Conservation (phyloP, 2,888 invertebrate genomes). For the Tipula helvola region DNA sequence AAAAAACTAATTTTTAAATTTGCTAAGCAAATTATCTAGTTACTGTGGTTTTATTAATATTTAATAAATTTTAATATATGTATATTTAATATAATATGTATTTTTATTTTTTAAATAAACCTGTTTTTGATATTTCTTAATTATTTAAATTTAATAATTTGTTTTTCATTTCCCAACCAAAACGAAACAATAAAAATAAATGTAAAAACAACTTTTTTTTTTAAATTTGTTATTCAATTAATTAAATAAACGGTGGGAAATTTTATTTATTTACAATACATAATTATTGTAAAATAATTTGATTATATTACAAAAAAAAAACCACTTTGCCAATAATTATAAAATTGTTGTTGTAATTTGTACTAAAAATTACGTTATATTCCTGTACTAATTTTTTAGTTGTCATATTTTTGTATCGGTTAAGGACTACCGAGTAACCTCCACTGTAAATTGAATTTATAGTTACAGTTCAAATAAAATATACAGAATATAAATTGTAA, state of each 20-base stretch:
- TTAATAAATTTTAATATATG: neutral
- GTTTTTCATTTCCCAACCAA: neutral
- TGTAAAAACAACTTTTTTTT: neutral
- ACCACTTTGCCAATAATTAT: neutral
- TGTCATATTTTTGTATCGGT: neutral
- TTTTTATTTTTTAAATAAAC: neutral
- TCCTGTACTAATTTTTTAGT: neutral
- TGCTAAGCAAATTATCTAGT: neutral
- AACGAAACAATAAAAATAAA: neutral
- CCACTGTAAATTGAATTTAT: neutral
- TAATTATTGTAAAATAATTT: neutral
- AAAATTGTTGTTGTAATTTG: neutral
- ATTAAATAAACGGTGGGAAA: neutral
- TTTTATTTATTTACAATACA: neutral
- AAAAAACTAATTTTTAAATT: constrained; percentile 4
- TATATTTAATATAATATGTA: neutral
- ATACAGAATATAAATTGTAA: too few species aligned
- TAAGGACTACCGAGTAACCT: neutral
- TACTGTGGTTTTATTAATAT: neutral
- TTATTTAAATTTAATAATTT: neutral
- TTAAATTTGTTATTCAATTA: neutral
- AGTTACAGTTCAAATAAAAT: too few species aligned
- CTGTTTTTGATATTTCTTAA: neutral
- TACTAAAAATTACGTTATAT: neutral
- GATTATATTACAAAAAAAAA: neutral